A percentile compares a stretch with the other conserved stretches of the same genome.
These are phyloP conservation scores for Acleris sparsana DNA, from an alignment of 2,888 invertebrate genomes.

Conservation along the genomic window DNA sequence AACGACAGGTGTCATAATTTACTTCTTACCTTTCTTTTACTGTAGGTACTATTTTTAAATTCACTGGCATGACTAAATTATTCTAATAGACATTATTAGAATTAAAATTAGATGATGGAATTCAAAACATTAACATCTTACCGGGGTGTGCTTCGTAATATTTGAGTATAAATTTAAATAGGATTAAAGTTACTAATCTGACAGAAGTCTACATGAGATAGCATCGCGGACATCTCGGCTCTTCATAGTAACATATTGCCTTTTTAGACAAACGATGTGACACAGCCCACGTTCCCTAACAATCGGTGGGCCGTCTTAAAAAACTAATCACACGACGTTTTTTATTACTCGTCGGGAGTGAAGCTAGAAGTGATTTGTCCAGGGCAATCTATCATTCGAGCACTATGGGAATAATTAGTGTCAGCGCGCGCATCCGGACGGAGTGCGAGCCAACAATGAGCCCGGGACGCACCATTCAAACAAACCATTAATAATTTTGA, in stretches of 20 bases:
- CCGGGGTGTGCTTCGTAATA: slow-evolving; percentile 15
- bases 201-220: slow-evolving; percentile 63
- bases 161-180: slow-evolving; percentile 55
- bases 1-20: too few species aligned
- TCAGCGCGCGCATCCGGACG: slow-evolving; percentile 80
- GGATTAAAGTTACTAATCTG: slow-evolving; percentile 65
- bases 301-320: slow-evolving; percentile 66
- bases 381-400: slow-evolving; percentile 81
- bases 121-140: slow-evolving; percentile 32
- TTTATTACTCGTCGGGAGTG: slow-evolving; percentile 71
- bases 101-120: slow-evolving; percentile 16
- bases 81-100: background rate
- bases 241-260: slow-evolving; percentile 68
- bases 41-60: background rate
- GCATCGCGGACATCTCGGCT: slow-evolving; percentile 56
- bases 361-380: slow-evolving; percentile 80
- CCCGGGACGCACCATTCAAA: slow-evolving; percentile 80
- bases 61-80: slow-evolving; percentile 6
- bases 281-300: slow-evolving; percentile 66
- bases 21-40: background rate
- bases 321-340: slow-evolving; percentile 73
- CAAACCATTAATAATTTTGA: slow-evolving; percentile 82
- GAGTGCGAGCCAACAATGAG: slow-evolving; percentile 76
- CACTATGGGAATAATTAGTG: slow-evolving; percentile 83
- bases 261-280: slow-evolving; percentile 63